Evolutionary conservation across 2,888 invertebrate genomes (phyloP).

Genomic region (Galerucella nymphaeae): DNA sequence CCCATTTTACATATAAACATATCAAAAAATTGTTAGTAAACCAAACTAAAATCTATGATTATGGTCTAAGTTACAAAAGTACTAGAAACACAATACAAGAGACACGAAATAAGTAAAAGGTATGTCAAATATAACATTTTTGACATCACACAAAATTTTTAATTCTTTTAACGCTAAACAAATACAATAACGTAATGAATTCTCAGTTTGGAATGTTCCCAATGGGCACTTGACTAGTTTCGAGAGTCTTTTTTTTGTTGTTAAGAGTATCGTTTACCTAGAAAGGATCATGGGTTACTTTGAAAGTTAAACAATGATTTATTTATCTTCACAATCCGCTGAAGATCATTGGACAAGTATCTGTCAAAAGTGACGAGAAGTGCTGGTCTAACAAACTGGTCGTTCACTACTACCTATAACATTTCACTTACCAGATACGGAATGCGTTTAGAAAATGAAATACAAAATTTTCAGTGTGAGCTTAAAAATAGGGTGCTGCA

Average conservation of each 20-base stretch:
- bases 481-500: no score
- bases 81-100: no score
- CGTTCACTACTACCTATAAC: constrained; percentile 10
- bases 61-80: no score
- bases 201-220: constrained; percentile 21
- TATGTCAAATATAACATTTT: constrained; percentile 9
- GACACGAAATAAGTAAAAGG: not conserved
- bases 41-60: no score
- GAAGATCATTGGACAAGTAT: constrained; percentile 36
- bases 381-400: constrained; percentile 29
- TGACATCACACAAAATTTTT: not conserved
- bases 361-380: constrained; percentile 34
- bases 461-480: no score
- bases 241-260: constrained; percentile 30
- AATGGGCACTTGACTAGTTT: constrained; percentile 23
- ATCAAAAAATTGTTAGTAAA: no score
- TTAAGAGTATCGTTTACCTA: constrained; percentile 38
- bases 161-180: constrained; percentile 31
- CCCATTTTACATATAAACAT: no score
- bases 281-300: constrained; percentile 38
- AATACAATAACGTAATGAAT: constrained; percentile 26
- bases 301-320: constrained; percentile 39
- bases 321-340: constrained; percentile 38
- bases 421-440: not conserved
- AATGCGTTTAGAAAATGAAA: not conserved